These are phyloP conservation scores for Poeciliopsis gracilis DNA, from an alignment of 2,797 vertebrate species.

Conservation along the genomic window DNA sequence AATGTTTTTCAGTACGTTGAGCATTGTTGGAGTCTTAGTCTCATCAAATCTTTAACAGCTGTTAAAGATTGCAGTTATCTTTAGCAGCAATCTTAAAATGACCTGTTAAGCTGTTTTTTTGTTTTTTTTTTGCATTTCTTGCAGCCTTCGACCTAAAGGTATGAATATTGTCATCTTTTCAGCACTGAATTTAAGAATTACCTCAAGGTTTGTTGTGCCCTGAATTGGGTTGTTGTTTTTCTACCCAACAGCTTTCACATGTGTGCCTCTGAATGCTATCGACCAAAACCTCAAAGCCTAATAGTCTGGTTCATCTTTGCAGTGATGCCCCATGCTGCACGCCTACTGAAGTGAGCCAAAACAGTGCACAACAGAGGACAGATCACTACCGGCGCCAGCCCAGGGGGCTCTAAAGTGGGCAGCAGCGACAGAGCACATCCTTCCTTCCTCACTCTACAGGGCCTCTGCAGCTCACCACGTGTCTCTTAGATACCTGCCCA, in stretches of 20 bases:
- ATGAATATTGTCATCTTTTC: neutral
- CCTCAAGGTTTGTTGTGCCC: neutral
- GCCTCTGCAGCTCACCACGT: conserved; percentile 55
- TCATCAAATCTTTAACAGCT: too few relatives aligned
- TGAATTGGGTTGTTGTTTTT: neutral
- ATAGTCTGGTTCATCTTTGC: conserved; percentile 33
- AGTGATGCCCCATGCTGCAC: conserved; percentile 36
- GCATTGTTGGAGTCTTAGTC: too few relatives aligned
- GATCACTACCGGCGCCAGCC: conserved; percentile 34
- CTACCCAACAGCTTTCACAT: conserved; percentile 1
- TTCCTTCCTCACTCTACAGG: conserved; percentile 32
- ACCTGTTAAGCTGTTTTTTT: neutral
- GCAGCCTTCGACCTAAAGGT: neutral
- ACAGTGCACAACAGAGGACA: conserved; percentile 23
- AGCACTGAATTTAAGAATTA: neutral
- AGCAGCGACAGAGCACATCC: conserved; percentile 33
- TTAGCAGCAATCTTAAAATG: neutral
- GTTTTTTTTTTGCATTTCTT: neutral
- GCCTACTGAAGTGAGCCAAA: conserved; percentile 35
- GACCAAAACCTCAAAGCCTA: conserved; percentile 31
- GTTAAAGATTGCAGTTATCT: too few relatives aligned
- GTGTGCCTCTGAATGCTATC: conserved; percentile 17
- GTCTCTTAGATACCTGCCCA: conserved; percentile 57
- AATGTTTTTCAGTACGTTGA: too few relatives aligned
- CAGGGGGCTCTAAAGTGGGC: conserved; percentile 53